Percentiles rank a stretch among this genome's conserved stretches.
These are phyloP conservation scores for Campylomormyrus tamandua DNA, from an alignment of 2,113 vertebrate genomes.

Conservation along the genomic window DNA sequence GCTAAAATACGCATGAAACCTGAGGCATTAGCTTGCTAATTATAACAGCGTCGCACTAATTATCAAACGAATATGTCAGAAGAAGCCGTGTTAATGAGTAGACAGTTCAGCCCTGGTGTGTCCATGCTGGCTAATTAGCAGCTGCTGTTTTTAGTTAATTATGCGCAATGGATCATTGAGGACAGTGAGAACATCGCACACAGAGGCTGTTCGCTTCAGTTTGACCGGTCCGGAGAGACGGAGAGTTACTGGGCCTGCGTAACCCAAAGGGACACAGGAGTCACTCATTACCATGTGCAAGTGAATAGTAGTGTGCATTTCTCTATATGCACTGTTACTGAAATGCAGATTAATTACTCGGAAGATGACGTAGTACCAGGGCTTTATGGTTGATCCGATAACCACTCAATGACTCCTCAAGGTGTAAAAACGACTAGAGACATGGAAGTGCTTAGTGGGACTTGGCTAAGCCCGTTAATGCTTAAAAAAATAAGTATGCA, in stretches of 20 bases:
- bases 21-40: neutral
- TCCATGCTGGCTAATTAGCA: neutral
- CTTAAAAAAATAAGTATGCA: neutral
- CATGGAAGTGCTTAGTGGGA: neutral
- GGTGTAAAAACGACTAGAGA: neutral
- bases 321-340: neutral
- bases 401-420: neutral
- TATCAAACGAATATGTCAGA: neutral
- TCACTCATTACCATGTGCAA: neutral
- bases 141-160: neutral
- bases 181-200: neutral
- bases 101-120: neutral
- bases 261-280: neutral
- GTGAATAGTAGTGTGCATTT: neutral
- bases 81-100: neutral
- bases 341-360: neutral
- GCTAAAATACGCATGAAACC: neutral
- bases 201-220: neutral
- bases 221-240: neutral
- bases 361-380: neutral
- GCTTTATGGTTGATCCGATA: neutral
- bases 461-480: neutral
- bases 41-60: neutral
- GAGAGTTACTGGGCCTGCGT: neutral
- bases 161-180: neutral